Conservation (phyloP, 2,888 invertebrate species). For the Oscheius sp. region DNA sequence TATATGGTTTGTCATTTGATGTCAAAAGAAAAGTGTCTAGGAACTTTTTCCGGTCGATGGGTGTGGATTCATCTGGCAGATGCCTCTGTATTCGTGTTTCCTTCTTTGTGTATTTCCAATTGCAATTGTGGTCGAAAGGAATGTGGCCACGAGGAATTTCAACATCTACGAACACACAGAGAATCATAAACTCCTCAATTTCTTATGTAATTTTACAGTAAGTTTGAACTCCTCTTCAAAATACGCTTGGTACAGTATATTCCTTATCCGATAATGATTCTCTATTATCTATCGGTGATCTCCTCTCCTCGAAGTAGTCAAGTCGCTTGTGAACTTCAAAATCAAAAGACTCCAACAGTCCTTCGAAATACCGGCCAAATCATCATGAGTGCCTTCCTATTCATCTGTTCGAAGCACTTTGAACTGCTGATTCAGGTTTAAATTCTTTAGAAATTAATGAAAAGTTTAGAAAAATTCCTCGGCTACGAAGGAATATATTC, state of each 20-base stretch:
- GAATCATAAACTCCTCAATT: neutral
- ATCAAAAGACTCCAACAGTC: conserved; percentile 31
- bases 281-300: neutral
- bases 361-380: conserved; percentile 46
- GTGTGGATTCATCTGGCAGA: conserved; percentile 36
- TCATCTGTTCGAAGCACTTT: conserved; percentile 35
- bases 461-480: conserved; percentile 10
- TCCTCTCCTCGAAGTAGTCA: neutral
- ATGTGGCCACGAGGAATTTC: conserved; percentile 40
- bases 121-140: conserved; percentile 34
- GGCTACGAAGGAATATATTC: conserved; percentile 28
- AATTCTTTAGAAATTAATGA: neutral
- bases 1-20: neutral
- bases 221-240: neutral
- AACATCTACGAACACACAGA: conserved; percentile 35
- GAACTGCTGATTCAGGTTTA: conserved; percentile 32
- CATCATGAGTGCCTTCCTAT: conserved; percentile 34
- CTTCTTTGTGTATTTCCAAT: conserved; percentile 41
- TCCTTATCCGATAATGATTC: neutral
- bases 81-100: conserved; percentile 39
- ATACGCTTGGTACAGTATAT: conserved; percentile 15
- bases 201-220: neutral
- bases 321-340: conserved; percentile 33
- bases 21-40: neutral
- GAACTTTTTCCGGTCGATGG: conserved; percentile 2